phyloP scores from a whole-genome alignment of 2,113 vertebrate species.

The Gallinago undulata region DNA sequence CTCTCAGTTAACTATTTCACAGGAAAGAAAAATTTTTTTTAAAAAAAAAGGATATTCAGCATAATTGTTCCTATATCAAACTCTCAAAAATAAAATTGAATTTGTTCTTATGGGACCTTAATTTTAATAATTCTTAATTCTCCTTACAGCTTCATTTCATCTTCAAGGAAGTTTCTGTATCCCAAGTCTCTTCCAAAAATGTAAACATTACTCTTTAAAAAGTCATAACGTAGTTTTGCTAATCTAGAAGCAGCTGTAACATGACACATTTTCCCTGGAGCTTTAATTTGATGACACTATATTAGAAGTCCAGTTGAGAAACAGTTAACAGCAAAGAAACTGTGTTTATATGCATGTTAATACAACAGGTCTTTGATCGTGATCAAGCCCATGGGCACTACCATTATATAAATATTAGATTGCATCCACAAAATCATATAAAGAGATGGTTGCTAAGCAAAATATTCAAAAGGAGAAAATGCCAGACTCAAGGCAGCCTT shows the following conservation, averaged over 20 bases:
- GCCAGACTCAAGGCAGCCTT: not conserved
- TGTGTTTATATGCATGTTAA: not conserved
- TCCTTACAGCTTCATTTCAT: constrained; percentile 50
- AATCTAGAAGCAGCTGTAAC: constrained; percentile 36
- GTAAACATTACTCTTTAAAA: constrained; percentile 45
- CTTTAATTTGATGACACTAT: constrained; percentile 36
- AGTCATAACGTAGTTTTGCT: constrained; percentile 31
- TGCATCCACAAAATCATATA: not conserved
- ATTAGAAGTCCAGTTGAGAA: constrained; percentile 33
- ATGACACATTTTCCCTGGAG: not conserved
- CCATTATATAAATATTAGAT: not conserved
- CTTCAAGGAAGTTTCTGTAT: constrained; percentile 45
- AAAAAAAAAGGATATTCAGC: not conserved
- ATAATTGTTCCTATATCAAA: not conserved
- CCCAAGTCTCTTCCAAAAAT: constrained; percentile 27
- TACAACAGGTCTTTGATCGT: not conserved
- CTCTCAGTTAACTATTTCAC: not conserved
- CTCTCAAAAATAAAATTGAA: not conserved
- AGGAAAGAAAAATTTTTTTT: not conserved
- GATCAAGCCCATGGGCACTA: not conserved
- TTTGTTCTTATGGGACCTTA: not conserved
- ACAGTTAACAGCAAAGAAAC: not conserved
- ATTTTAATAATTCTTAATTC: not conserved
- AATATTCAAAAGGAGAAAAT: not conserved
- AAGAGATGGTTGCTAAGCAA: not conserved